A percentile compares a stretch with the other conserved stretches of the same genome.
phyloP scores from a whole-genome alignment of 2,797 vertebrate species.

The Notamacropus eugenii region DNA sequence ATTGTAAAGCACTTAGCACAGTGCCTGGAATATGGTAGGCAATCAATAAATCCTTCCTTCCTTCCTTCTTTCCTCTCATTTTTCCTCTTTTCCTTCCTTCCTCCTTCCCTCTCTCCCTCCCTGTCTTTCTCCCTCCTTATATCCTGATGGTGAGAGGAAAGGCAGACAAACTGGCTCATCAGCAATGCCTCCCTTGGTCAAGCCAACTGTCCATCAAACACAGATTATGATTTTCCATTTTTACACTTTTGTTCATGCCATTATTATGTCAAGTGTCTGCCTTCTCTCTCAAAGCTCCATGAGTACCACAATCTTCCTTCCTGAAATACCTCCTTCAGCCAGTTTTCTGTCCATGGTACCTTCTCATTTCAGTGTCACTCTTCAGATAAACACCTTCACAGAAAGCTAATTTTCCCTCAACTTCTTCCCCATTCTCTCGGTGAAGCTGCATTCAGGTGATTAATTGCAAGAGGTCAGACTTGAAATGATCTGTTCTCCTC shows the following conservation, averaged over 20 bases:
- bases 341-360: neutral
- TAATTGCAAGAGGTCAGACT: neutral
- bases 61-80: neutral
- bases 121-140: neutral
- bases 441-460: slow-evolving; percentile 9
- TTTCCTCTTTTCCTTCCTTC: neutral
- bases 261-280: neutral
- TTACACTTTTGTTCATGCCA: neutral
- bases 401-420: slow-evolving; percentile 28
- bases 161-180: neutral
- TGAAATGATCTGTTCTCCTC: neutral
- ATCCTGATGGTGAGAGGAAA: neutral
- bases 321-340: neutral
- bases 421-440: slow-evolving; percentile 1
- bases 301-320: neutral
- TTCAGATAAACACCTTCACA: neutral
- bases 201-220: neutral
- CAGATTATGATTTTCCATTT: neutral
- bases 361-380: slow-evolving; percentile 10
- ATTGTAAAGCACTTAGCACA: neutral
- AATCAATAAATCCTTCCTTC: neutral
- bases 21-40: neutral
- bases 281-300: neutral
- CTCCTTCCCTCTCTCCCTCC: neutral
- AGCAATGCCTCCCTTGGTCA: neutral